Evolutionary conservation across 1,140 invertebrate genomes (phyloP), one percentile per base, ranked within the genome.

Genomic region (Zaprionus davidi): DNA sequence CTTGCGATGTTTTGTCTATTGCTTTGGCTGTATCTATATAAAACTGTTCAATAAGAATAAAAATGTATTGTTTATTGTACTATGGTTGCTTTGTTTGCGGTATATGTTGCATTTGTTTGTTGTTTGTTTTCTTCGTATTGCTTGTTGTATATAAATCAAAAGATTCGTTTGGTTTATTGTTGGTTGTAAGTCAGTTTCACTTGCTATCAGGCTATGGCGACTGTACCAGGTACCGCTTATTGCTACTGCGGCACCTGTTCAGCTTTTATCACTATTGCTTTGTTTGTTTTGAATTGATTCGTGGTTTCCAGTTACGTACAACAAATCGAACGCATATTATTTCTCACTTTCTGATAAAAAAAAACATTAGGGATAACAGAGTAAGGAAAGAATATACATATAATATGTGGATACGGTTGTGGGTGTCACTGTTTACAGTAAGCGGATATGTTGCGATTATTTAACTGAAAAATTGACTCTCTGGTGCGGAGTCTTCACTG

Each of bases 21-120:
- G 67, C 44, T 62, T 72, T 79, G 68, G 72, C 57, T 81, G 81
- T 81, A 82, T 84, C n/a, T 46, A n/a, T 38, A 38, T 79, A 90
- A 90, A 90, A 68, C 81, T 72, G 57, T 56, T 90, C 76, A 80
- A 80, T 85, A 82, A 85, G 85, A 90, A 51, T 51, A 51, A 85
- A 90, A 90, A 82, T 71, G 67, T 82, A 69, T 85, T 81, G 49
- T 71, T 88, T 88, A 88, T 91, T 91, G 87, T 91, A 91, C 87
- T 91, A 85, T 91, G 83, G 88, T 91, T 91, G 77, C 86, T 75
- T 73, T 46, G 67, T 71, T 76, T 87, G 83, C 80, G 80, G 81
- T 83, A 81, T 70, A 74, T 73, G 78, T 83, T 71, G 82, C 78
- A 79, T 63, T 81, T 88, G 84, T 88, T 87, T 55, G 63, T 65